Percentiles rank a stretch among this genome's conserved stretches.
These are phyloP conservation scores for Phymastichus coffea DNA, from an alignment of 1,140 invertebrate genomes.

Conservation along the genomic window DNA sequence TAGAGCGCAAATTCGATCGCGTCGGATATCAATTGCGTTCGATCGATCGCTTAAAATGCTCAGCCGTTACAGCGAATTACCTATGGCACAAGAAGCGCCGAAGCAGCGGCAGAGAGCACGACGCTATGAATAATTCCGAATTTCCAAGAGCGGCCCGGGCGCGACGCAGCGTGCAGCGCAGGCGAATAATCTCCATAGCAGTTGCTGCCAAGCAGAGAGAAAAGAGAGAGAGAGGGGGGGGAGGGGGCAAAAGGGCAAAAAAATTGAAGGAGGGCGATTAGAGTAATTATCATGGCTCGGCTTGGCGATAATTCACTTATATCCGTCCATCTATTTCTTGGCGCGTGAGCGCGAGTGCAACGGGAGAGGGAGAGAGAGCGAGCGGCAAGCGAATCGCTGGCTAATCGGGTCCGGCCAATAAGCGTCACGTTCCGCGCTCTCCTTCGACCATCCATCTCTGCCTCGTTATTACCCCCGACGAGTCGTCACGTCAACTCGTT, in stretches of 20 bases:
- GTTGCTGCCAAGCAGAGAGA: not conserved
- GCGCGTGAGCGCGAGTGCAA: too few relatives aligned
- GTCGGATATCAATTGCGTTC: too few relatives aligned
- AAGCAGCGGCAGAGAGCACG: too few relatives aligned
- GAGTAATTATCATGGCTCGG: constrained; percentile 17
- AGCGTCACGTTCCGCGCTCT: constrained; percentile 16
- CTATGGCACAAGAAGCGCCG: too few relatives aligned
- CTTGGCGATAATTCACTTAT: not conserved
- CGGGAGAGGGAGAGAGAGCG: too few relatives aligned
- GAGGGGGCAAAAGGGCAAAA: not conserved
- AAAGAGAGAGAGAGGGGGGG: too few relatives aligned
- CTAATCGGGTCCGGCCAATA: constrained; percentile 21
- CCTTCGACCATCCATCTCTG: constrained; percentile 11
- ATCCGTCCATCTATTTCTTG: not conserved
- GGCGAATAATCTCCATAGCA: not conserved
- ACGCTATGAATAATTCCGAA: too few relatives aligned
- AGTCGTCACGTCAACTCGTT: constrained; percentile 23
- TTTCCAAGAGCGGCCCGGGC: too few relatives aligned
- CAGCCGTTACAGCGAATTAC: too few relatives aligned
- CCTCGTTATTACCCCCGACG: constrained; percentile 17
- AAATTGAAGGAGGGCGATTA: not conserved
- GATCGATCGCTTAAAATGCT: too few relatives aligned
- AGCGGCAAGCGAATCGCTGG: constrained; percentile 9
- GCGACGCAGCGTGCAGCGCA: not conserved
- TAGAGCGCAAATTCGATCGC: too few relatives aligned